Evolutionary conservation across 2,113 vertebrate genomes (phyloP).

Genomic region (Ammodytes marinus): DNA sequence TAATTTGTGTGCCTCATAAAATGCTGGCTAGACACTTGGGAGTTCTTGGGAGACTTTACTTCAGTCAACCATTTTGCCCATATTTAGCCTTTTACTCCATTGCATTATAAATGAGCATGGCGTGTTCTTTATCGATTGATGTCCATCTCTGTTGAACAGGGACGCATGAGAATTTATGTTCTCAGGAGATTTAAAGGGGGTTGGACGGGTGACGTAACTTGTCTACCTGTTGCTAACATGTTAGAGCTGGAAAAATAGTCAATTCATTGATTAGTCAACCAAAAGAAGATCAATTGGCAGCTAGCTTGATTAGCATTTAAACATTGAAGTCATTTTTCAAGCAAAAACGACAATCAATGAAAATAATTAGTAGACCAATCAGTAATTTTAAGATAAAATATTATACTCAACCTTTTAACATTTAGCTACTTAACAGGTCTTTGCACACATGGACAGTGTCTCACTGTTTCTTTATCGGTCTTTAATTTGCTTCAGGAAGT

Average conservation of each 20-base stretch:
- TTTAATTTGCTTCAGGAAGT: constrained; percentile 31
- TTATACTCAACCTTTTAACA: background rate
- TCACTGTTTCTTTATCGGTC: background rate
- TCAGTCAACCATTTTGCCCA: background rate
- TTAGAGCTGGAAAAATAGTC: background rate
- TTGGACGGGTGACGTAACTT: background rate
- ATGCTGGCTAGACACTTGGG: background rate
- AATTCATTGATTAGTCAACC: background rate
- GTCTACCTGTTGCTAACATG: background rate
- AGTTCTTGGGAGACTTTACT: background rate
- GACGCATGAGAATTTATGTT: background rate
- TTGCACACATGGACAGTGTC: background rate
- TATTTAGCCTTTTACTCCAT: background rate
- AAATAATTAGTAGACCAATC: background rate
- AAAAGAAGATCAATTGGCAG: background rate
- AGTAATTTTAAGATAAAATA: background rate
- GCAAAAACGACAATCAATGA: background rate
- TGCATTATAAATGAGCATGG: background rate
- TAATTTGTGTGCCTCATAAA: background rate
- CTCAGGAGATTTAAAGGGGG: background rate
- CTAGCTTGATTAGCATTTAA: background rate
- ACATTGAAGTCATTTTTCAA: background rate
- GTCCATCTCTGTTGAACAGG: background rate
- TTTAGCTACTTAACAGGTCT: background rate
- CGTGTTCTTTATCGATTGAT: background rate